Base-by-base conservation (phyloP, 1,140 invertebrate genomes). In the Leptopilina clavipes region DNA sequence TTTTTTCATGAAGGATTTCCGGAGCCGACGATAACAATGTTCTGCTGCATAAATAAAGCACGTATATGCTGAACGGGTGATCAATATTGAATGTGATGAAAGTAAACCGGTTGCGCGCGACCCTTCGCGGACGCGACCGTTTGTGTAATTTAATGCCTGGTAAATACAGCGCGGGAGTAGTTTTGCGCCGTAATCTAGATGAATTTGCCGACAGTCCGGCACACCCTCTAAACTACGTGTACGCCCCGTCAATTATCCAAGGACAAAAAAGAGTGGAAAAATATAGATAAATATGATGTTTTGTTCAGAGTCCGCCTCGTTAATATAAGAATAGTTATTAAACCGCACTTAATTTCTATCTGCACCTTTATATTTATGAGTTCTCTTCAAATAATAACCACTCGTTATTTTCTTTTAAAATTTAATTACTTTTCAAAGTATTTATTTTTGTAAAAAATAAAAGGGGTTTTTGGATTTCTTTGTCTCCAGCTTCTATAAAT, bases 1-100 rank as follows among this genome's bases (percentile, higher is more conserved):
- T 40, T 8, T 40, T 76, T 72, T 65, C n/a, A 44, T 73, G 45
- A 73, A 45, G 71, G 59, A 54, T 79, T 78, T 81, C 77, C 77
- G 79, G 73, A 81, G 79, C 80, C 77, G 74, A 71, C 76, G 78
- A 82, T 81, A 85, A 84, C 83, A 85, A 85, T 85, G 82, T 79
- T 72, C 72, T 80, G 77, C 83, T 88, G 86, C 86, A 87, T 88
- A 88, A 87, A 89, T 88, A 89, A 88, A 86, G 82, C 83, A 77
- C 74, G 75, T 81, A 80, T 70, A 77, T 74, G 83, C 76, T 81
- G 81, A 80, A 76, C 81, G 82, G 78, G 79, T 86, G 86, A 89
- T 89, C 88, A 88, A 88, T 89, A 89, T 89, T 88, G 86, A 79
- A 89, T 86, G 86, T 86, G 88, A 89, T 88, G 87, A 89, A 89